Evolutionary conservation across 2,797 vertebrate species (phyloP), one percentile per base, ranked within the genome.

Genomic region (Xiphorhynchus erythropygius): DNA sequence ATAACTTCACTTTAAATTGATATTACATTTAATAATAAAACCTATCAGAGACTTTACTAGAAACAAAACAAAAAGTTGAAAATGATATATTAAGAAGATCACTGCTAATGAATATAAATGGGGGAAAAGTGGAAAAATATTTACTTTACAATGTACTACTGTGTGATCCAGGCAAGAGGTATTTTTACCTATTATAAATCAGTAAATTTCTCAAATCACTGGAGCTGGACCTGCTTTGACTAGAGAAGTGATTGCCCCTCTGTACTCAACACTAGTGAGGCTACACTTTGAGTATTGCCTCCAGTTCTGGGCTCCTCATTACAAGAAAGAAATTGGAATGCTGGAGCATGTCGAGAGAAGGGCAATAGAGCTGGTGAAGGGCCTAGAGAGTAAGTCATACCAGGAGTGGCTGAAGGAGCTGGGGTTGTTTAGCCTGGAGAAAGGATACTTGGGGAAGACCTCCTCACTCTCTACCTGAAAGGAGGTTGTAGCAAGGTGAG

Each of bases 271-370:
- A 59, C 21, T 35, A 18, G 18, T 49, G n/a, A 67, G 23, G n/a
- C 18, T 27, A 8, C 18, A 49, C 46, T 18, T 49, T 5, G 18
- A 71, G 30, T 3, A 5, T 46, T 77, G 12, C 23, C 57, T 47
- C 25, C 22, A 6, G 4, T 35, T 59, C 65, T 28, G 33, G 46
- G 4, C 18, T 9, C 9, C 30, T 65, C 25, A 46, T 7, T 46
- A 12, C 21, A 33, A 39, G 3, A 57, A 71, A 84, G 21, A 23
- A 25, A 46, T 10, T 57, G 21, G 49, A 5, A 24, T 3, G 17
- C 28, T 56, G 42, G 42, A 44, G 17, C 0, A 0, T 11, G 8
- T 18, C 57, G 50, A 50, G 37, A 84, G 39, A 52, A 64, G n/a
- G 21, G 21, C 44, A 77, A 9, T 4, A 4, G 28, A 70, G 14